These are phyloP conservation scores for Salminus brasiliensis DNA, from an alignment of 2,113 vertebrate genomes.

Conservation along the genomic window DNA sequence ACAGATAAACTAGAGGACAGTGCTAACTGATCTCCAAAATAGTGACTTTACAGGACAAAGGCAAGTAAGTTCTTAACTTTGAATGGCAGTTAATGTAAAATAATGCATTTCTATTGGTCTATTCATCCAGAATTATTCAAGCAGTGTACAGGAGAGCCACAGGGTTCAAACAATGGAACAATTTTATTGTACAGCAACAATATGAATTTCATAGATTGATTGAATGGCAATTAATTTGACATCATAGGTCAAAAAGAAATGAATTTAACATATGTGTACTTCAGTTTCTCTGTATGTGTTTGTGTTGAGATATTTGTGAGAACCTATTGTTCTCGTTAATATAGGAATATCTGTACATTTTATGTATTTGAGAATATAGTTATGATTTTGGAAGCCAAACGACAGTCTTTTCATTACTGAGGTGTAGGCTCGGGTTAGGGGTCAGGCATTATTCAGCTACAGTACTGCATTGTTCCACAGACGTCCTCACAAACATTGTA, in stretches of 20 bases:
- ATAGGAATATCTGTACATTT: neutral
- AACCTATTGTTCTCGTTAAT: neutral
- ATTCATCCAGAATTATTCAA: too few species aligned
- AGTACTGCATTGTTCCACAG: too few species aligned
- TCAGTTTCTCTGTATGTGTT: neutral
- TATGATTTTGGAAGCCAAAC: neutral
- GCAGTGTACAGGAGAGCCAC: too few species aligned
- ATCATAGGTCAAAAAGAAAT: neutral
- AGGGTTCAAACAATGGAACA: too few species aligned
- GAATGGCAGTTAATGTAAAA: too few species aligned
- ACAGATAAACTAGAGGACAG: neutral
- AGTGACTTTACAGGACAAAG: too few species aligned
- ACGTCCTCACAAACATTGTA: neutral
- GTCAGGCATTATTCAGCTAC: neutral
- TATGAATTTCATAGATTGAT: neutral
- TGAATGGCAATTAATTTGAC: neutral
- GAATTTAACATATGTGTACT: neutral
- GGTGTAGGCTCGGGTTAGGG: neutral
- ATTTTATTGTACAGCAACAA: too few species aligned
- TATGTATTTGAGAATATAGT: neutral
- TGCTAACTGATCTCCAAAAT: too few species aligned
- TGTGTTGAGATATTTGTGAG: neutral
- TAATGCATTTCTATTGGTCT: too few species aligned
- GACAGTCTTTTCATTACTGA: neutral
- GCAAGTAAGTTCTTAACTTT: too few species aligned